Conservation (phyloP, 37 sponge, comb jelly and placozoan species). For the Oscarella lobularis region DNA sequence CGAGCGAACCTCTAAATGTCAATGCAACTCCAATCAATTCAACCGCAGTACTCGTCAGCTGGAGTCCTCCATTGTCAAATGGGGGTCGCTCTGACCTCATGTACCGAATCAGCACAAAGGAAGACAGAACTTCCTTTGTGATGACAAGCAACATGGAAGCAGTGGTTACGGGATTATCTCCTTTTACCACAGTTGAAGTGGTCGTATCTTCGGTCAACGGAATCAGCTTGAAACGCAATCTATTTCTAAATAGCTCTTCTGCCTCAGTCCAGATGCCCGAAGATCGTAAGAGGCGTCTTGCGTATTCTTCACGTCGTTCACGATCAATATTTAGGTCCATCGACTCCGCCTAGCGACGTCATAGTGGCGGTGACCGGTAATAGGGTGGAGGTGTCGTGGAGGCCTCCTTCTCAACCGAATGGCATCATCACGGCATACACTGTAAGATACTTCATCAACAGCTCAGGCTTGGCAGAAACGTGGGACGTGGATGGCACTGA, state of each 20-base stretch:
- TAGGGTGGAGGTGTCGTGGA: background rate
- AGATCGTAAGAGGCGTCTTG: too few relatives aligned
- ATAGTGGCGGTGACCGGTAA: background rate
- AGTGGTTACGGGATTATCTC: background rate
- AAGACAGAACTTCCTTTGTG: too few relatives aligned
- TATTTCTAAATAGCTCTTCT: too few relatives aligned
- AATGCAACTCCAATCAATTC: too few relatives aligned
- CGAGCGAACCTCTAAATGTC: background rate
- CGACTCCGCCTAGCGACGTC: background rate
- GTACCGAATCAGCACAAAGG: too few relatives aligned
- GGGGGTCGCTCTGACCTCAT: background rate
- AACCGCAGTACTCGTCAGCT: too few relatives aligned
- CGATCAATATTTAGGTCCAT: background rate
- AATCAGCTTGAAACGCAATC: too few relatives aligned
- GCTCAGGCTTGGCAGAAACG: background rate
- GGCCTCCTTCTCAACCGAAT: background rate
- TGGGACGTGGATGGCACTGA: background rate
- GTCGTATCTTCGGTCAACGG: too few relatives aligned
- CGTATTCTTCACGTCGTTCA: too few relatives aligned
- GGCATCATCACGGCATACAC: background rate
- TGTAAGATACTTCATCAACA: background rate
- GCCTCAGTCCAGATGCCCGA: too few relatives aligned
- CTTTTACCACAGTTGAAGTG: background rate
- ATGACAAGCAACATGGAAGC: background rate
- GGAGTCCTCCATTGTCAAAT: too few relatives aligned